phyloP scores from a whole-genome alignment of 2,113 vertebrate genomes.

The Gallinago media region DNA sequence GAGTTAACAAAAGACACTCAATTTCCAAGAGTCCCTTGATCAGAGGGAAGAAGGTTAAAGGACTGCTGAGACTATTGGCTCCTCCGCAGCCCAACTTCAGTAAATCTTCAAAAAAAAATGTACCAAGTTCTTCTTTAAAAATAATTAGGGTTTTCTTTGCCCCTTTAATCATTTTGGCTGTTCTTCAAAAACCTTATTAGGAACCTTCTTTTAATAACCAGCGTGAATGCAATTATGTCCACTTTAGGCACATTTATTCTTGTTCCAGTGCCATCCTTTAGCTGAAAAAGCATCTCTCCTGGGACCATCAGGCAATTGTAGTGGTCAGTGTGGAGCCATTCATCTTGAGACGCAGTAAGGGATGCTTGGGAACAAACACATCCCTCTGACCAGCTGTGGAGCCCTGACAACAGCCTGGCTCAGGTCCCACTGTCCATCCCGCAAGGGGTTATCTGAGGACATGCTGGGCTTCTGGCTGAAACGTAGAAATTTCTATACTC shows the following conservation, averaged over 20 bases:
- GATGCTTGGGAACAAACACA: constrained; percentile 1
- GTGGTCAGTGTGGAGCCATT: constrained; percentile 14
- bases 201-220: neutral
- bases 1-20: neutral
- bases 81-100: neutral
- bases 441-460: constrained; percentile 28
- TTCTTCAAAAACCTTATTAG: neutral
- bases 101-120: neutral
- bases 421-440: neutral
- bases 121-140: neutral
- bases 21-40: neutral
- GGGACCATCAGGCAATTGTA: neutral
- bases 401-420: neutral
- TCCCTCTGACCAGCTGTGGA: neutral
- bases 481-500: neutral
- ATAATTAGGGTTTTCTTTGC: neutral
- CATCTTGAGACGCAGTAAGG: neutral
- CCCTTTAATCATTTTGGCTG: neutral
- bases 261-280: neutral
- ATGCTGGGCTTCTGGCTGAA: neutral
- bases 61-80: neutral
- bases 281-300: neutral
- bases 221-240: neutral
- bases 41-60: neutral
- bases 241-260: neutral